Evolutionary conservation across 1,140 invertebrate genomes (phyloP), one percentile per base, ranked within the genome.

Genomic region (Aphelenchoides avenae): DNA sequence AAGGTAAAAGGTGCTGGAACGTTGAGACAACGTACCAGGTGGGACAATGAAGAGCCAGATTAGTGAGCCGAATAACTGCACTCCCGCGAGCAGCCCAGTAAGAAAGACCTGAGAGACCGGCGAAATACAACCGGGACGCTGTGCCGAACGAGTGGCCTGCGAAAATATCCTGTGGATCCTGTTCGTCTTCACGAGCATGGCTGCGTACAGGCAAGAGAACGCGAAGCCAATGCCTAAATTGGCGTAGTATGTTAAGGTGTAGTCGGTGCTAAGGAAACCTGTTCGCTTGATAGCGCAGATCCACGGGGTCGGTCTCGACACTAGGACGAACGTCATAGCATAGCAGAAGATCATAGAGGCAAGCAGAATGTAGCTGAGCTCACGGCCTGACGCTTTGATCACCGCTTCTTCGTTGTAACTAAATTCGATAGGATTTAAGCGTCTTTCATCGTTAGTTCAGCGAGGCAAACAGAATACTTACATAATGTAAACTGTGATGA

Each of bases 171-270:
- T 78, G 9, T 85, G 85, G 52, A 87, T 86, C 24, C 86, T 78
- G 77, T 87, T 87, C 1, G 86, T 87, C 78, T 87, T 87, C 3
- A 86, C 86, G 20, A 87, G 80, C 57, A 87, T 83, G 27, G 86
- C 85, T 18, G 85, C 82, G 70, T 87, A 87, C 57, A 86, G 86
- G 31, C 86, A 81, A 52, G 84, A 84, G 30, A 87, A 80, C 39
- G 85, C 85, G 2, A 87, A 80, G 0, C 86, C 85, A 6, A 87
- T 77, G 24, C 71, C 73, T 77, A 56, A 0, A 1, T 13, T 3
- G 22, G 6, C 15, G 5, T 22, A 11, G 48, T 52, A 44, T 50
- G 5, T 44, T 5, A 15, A 53, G 31, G 31, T 56, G 11, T 46
- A 31, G 15, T 18, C 43, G 26, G 20, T n/a, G 15, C 43, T 18